Conservation (phyloP, 2,797 vertebrate genomes). For the Melanotaenia trifasciata region DNA sequence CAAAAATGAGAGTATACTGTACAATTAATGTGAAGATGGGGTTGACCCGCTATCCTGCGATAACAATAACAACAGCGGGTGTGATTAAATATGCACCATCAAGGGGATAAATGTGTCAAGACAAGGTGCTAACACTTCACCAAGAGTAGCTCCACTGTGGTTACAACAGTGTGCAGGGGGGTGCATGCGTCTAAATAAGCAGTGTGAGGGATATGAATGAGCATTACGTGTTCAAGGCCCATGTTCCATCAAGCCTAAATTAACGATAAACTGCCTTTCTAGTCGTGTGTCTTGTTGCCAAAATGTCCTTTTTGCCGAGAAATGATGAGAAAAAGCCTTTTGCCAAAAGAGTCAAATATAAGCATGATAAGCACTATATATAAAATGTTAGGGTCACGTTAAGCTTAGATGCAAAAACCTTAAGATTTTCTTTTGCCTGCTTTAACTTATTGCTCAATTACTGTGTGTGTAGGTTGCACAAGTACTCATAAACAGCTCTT, state of each 20-base stretch:
- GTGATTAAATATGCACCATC: conserved; percentile 50
- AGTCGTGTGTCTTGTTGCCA: conserved; percentile 43
- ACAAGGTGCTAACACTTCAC: conserved; percentile 38
- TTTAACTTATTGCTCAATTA: conserved; percentile 19
- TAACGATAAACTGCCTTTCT: conserved; percentile 19
- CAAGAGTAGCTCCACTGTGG: conserved; percentile 20
- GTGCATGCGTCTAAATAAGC: conserved; percentile 36
- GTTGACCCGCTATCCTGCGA: conserved; percentile 25
- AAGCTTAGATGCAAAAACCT: conserved; percentile 13
- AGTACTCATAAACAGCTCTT: background rate
- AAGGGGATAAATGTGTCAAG: conserved; percentile 37
- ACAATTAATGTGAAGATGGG: conserved; percentile 4
- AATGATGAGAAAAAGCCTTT: conserved; percentile 9
- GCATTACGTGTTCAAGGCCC: background rate
- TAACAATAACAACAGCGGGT: conserved; percentile 20
- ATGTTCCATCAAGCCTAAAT: conserved; percentile 20
- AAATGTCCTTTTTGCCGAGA: background rate
- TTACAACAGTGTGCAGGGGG: conserved; percentile 12
- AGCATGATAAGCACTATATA: background rate
- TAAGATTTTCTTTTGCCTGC: conserved; percentile 5
- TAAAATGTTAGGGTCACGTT: conserved; percentile 40
- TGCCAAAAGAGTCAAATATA: conserved; percentile 9
- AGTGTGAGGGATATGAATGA: conserved; percentile 31
- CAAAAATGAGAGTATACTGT: conserved; percentile 6
- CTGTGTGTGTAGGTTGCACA: background rate